phyloP scores from a whole-genome alignment of 2,797 vertebrate genomes.

The Esox masquinongy region DNA sequence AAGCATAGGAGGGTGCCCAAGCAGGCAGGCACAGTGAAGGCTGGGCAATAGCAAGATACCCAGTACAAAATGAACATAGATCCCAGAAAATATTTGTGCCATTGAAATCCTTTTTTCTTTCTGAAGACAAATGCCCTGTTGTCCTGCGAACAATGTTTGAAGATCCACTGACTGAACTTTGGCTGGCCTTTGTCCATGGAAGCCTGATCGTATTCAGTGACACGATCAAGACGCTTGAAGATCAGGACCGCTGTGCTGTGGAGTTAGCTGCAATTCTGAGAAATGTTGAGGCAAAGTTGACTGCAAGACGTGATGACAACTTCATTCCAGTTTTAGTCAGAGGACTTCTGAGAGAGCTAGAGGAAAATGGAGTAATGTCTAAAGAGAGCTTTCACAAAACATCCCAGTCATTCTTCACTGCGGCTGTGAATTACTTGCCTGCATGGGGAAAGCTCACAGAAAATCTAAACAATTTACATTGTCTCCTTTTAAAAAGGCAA shows the following conservation, averaged over 20 bases:
- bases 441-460: too few relatives aligned
- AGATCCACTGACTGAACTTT: conserved; percentile 8
- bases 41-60: too few relatives aligned
- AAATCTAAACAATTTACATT: not conserved
- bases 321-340: conserved; percentile 3
- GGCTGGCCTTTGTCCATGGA: conserved; percentile 10
- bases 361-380: conserved; percentile 8
- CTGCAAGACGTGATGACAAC: conserved; percentile 13
- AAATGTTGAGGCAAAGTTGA: not conserved
- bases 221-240: conserved; percentile 17
- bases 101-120: conserved; percentile 13
- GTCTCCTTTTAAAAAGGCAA: not conserved
- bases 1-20: too few relatives aligned
- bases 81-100: too few relatives aligned
- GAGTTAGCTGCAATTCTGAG: not conserved
- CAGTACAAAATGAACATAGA: too few relatives aligned
- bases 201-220: conserved; percentile 13
- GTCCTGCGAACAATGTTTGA: not conserved
- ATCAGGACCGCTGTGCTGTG: conserved; percentile 18
- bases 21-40: too few relatives aligned
- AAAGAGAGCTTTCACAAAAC: conserved; percentile 1
- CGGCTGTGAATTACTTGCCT: conserved; percentile 6
- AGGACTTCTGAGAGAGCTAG: conserved; percentile 6
- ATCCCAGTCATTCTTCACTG: conserved; percentile 12
- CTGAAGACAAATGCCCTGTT: conserved; percentile 11